Conservation (phyloP, 1,140 invertebrate species). For the Halictus rubicundus region DNA sequence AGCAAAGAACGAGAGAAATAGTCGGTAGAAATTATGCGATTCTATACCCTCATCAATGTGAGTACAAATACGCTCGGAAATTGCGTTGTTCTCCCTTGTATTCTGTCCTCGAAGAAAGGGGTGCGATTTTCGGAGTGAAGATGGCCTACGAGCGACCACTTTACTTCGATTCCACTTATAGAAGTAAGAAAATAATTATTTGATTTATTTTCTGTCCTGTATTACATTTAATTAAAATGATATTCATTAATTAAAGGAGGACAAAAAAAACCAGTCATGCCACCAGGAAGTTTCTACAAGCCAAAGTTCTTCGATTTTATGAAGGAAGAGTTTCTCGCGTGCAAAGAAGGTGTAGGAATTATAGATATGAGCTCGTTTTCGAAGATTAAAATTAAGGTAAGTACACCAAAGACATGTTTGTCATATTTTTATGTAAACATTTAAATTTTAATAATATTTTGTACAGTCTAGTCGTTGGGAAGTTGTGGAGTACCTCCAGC, state of each 20-base stretch:
- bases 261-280: conserved; percentile 79
- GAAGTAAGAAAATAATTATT: conserved; percentile 69
- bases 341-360: conserved; percentile 88
- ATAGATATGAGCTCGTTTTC: conserved; percentile 94
- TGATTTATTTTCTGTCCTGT: background rate
- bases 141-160: conserved; percentile 92
- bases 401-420: conserved; percentile 31
- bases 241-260: conserved; percentile 69
- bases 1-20: conserved; percentile 87
- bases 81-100: conserved; percentile 90
- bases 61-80: conserved; percentile 86
- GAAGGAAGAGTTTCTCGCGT: conserved; percentile 89
- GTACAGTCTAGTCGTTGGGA: conserved; percentile 82
- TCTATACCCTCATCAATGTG: conserved; percentile 84
- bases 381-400: conserved; percentile 89
- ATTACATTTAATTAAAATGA: conserved; percentile 18
- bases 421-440: background rate
- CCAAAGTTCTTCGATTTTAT: conserved; percentile 90
- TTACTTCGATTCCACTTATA: conserved; percentile 82
- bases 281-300: conserved; percentile 85
- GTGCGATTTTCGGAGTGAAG: conserved; percentile 90
- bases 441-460: conserved; percentile 1
- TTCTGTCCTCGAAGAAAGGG: conserved; percentile 86
- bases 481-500: conserved; percentile 87
- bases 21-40: conserved; percentile 86